A percentile compares a stretch with the other conserved stretches of the same genome.
These are phyloP conservation scores for Tolmerus cingulatus DNA, from an alignment of 2,888 invertebrate species.

Conservation along the genomic window DNA sequence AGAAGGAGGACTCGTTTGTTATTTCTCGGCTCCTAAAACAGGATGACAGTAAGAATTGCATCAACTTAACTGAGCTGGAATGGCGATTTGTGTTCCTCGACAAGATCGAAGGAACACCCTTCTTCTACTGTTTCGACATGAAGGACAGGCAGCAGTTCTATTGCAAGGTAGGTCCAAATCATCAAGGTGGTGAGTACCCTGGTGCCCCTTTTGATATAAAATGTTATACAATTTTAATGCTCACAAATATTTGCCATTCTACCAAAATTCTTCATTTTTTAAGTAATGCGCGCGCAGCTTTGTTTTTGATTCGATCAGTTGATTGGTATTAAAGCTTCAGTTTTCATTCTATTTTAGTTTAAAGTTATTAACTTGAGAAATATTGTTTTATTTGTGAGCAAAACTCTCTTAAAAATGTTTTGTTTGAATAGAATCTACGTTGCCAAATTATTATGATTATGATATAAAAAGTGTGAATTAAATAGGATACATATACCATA, in stretches of 20 bases:
- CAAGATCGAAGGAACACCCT: conserved; percentile 11
- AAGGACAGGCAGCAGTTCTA: conserved; percentile 36
- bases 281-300: not conserved
- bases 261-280: not conserved
- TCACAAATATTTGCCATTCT: not conserved
- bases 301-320: not conserved
- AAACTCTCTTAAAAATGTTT: not conserved
- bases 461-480: not conserved
- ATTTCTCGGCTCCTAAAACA: not conserved
- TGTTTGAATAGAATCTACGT: not conserved
- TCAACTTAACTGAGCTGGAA: not conserved
- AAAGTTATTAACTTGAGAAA: not conserved
- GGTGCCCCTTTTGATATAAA: not conserved
- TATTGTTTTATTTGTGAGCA: not conserved
- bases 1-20: conserved; percentile 19
- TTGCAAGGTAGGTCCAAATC: conserved; percentile 40
- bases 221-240: not conserved
- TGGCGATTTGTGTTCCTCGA: conserved; percentile 11
- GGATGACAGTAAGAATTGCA: conserved; percentile 11
- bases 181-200: not conserved
- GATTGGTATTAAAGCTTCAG: not conserved
- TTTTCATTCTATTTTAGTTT: not conserved
- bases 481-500: not conserved
- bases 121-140: conserved; percentile 42
- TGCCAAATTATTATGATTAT: not conserved